Conservation (phyloP, 1,140 invertebrate genomes). For the Diploscapter pachys region DNA sequence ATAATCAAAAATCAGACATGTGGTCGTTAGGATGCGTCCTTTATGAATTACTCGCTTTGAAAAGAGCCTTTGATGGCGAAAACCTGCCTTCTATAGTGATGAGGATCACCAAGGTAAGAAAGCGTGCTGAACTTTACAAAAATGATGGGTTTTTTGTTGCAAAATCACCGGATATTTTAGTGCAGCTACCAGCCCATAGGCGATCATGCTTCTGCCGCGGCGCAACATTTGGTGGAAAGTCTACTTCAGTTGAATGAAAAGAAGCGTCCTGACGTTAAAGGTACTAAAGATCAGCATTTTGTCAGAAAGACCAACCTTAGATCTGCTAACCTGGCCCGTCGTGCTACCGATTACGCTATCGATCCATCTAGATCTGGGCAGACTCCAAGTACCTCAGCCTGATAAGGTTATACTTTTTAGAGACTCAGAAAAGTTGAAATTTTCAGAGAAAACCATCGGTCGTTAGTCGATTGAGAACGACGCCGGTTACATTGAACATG, state of each 20-base stretch:
- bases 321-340: conserved; percentile 3
- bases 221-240: conserved; percentile 17
- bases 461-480: conserved; percentile 3
- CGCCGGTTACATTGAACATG: neutral
- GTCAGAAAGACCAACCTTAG: neutral
- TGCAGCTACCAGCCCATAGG: conserved; percentile 10
- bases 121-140: neutral
- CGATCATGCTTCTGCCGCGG: conserved; percentile 19
- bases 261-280: conserved; percentile 30
- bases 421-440: neutral
- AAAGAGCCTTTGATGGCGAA: conserved; percentile 67
- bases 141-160: neutral
- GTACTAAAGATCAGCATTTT: neutral
- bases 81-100: conserved; percentile 74
- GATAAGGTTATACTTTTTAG: conserved; percentile 6
- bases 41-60: conserved; percentile 71
- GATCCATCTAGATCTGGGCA: conserved; percentile 9
- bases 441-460: conserved; percentile 18
- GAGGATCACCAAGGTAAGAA: conserved; percentile 64
- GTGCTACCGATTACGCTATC: neutral
- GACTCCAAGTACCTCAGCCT: conserved; percentile 6
- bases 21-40: conserved; percentile 81
- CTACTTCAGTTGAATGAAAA: conserved; percentile 30
- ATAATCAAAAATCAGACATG: conserved; percentile 69
- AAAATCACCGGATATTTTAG: conserved; percentile 10